Conservation (phyloP, 2,797 vertebrate genomes). For the Smutsia temminckii region DNA sequence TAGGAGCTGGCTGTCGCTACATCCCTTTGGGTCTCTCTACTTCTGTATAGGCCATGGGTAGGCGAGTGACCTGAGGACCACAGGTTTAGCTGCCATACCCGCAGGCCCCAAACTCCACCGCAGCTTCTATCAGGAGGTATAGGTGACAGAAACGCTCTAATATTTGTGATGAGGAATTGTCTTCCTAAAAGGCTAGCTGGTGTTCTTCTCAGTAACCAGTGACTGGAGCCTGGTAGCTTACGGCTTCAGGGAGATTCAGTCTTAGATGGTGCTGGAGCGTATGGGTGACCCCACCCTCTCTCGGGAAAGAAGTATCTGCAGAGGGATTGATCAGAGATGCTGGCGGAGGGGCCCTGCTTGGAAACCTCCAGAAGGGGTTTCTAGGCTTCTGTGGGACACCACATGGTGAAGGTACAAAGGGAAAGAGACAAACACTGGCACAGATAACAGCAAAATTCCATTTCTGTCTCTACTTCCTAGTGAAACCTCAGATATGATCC, state of each 20-base stretch:
- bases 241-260: neutral
- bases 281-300: neutral
- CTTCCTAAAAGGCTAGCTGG: conserved; percentile 62
- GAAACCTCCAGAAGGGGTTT: neutral
- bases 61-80: neutral
- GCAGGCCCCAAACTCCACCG: neutral
- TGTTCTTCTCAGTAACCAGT: conserved; percentile 52
- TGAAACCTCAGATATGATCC: accelerated
- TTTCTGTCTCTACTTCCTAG: neutral
- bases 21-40: neutral
- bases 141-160: conserved; percentile 30
- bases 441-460: neutral
- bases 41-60: neutral
- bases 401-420: neutral
- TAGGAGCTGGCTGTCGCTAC: neutral
- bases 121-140: conserved; percentile 36
- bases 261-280: neutral
- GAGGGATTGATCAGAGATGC: neutral
- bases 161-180: conserved; percentile 32
- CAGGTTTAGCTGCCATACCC: neutral
- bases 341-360: neutral
- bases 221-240: neutral
- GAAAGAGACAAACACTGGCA: neutral
- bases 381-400: neutral
- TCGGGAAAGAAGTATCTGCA: neutral